A percentile compares a stretch with the other conserved stretches of the same genome.
These are phyloP conservation scores for Drosophila tropicalis DNA, from an alignment of 1,140 invertebrate species.

Conservation along the genomic window DNA sequence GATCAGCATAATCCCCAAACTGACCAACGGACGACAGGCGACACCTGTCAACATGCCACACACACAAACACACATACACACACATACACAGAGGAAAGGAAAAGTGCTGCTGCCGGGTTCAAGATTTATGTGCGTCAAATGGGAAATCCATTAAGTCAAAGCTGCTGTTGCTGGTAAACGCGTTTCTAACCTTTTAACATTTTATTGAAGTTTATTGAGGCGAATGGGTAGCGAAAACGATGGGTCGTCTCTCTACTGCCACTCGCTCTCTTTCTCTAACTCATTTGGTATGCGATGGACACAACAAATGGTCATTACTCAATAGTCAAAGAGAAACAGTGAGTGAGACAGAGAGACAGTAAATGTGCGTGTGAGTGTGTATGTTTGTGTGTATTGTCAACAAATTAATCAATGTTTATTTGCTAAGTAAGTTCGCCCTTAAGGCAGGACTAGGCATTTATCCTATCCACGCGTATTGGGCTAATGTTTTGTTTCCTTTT, in stretches of 20 bases:
- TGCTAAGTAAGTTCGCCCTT: slow-evolving; percentile 81
- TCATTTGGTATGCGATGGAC: slow-evolving; percentile 68
- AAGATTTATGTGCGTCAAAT: slow-evolving; percentile 77
- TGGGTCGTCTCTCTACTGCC: background rate
- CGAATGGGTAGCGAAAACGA: slow-evolving; percentile 6
- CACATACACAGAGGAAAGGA: slow-evolving; percentile 30
- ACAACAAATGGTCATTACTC: slow-evolving; percentile 64
- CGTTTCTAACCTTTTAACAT: slow-evolving; percentile 79
- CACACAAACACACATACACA: slow-evolving; percentile 22
- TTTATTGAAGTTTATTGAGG: slow-evolving; percentile 78
- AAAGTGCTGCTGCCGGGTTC: slow-evolving; percentile 23
- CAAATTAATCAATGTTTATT: slow-evolving; percentile 83
- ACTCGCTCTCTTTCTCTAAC: slow-evolving; percentile 35
- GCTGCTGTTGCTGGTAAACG: slow-evolving; percentile 27
- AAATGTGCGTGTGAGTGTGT: slow-evolving; percentile 8
- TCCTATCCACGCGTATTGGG: slow-evolving; percentile 39
- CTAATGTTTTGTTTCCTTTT: slow-evolving; percentile 76
- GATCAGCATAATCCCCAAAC: slow-evolving; percentile 58
- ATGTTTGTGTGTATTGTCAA: slow-evolving; percentile 70
- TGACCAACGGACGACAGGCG: slow-evolving; percentile 22
- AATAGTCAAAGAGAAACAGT: slow-evolving; percentile 60
- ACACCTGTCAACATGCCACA: slow-evolving; percentile 62
- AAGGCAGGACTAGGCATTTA: slow-evolving; percentile 52
- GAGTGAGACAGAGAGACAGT: slow-evolving; percentile 34
- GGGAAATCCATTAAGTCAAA: slow-evolving; percentile 76